Evolutionary conservation across 2,113 vertebrate species (phyloP).

Genomic region (Sitta europaea): DNA sequence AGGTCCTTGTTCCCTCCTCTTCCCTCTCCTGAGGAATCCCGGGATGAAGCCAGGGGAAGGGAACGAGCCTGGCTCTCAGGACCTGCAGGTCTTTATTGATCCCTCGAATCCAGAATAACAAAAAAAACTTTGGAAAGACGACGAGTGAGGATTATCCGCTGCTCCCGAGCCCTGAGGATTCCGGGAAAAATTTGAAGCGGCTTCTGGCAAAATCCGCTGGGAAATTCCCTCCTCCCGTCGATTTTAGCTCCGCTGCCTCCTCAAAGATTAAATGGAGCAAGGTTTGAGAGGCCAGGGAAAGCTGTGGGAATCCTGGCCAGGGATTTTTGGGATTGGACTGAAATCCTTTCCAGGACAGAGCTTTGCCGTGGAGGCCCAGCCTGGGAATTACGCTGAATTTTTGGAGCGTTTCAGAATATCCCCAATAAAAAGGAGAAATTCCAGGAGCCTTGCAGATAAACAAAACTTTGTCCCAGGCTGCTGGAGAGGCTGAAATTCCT

Average conservation of each 20-base stretch:
- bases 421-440: slow-evolving; percentile 9
- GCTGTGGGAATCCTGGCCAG: neutral
- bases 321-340: neutral
- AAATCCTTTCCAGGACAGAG: neutral
- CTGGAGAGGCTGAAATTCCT: neutral
- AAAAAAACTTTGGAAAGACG: neutral
- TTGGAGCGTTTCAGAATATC: neutral
- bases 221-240: neutral
- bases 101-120: neutral
- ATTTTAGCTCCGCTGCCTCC: neutral
- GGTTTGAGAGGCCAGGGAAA: neutral
- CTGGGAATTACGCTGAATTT: neutral
- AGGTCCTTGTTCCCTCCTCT: neutral
- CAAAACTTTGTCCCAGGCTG: neutral
- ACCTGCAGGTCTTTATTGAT: neutral
- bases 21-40: neutral
- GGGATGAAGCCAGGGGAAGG: neutral
- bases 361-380: neutral
- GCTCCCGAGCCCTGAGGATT: neutral
- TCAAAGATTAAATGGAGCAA: neutral
- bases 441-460: neutral
- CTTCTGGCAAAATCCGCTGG: neutral
- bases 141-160: rapidly evolving
- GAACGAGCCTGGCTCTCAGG: neutral
- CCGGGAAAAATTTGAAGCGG: neutral